Evolutionary conservation across 2,113 vertebrate genomes (phyloP).

Genomic region (Nothocercus julius): DNA sequence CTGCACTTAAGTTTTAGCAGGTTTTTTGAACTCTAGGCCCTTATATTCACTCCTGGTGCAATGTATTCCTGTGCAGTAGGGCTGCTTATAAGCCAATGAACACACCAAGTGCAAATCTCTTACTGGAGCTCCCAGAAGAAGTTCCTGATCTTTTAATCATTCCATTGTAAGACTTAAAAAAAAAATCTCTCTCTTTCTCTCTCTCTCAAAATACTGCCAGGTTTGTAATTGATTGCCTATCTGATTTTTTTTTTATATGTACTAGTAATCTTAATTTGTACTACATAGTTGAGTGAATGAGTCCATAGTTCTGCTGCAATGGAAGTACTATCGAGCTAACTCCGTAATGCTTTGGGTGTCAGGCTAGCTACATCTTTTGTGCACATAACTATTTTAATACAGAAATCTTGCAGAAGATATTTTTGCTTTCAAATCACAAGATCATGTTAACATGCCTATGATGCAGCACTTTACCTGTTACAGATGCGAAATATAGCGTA

Average conservation of each 20-base stretch:
- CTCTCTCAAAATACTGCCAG: slow-evolving; percentile 78
- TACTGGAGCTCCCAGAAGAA: slow-evolving; percentile 45
- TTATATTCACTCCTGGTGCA: slow-evolving; percentile 23
- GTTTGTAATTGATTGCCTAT: slow-evolving; percentile 75
- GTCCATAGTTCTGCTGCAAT: slow-evolving; percentile 31
- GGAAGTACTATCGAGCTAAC: slow-evolving; percentile 33
- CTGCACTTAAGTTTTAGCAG: slow-evolving; percentile 46
- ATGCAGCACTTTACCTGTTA: slow-evolving; percentile 47
- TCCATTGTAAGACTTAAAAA: slow-evolving; percentile 71
- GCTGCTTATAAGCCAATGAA: slow-evolving; percentile 20
- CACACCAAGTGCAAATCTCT: slow-evolving; percentile 28
- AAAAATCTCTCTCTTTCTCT: not conserved
- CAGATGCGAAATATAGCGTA: slow-evolving; percentile 48
- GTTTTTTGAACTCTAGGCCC: slow-evolving; percentile 30
- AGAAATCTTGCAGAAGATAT: slow-evolving; percentile 24
- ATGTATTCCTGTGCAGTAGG: slow-evolving; percentile 19
- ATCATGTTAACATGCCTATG: slow-evolving; percentile 47
- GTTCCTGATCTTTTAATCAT: slow-evolving; percentile 71
- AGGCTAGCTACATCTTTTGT: slow-evolving; percentile 58
- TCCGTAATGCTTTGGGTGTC: slow-evolving; percentile 60
- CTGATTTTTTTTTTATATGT: slow-evolving; percentile 71
- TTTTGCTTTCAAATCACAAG: slow-evolving; percentile 52
- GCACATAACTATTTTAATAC: slow-evolving; percentile 60
- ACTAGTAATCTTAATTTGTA: slow-evolving; percentile 70
- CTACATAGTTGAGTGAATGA: slow-evolving; percentile 24